Base-by-base conservation (phyloP, 2,888 invertebrate species). In the Dolomedes plantarius region DNA sequence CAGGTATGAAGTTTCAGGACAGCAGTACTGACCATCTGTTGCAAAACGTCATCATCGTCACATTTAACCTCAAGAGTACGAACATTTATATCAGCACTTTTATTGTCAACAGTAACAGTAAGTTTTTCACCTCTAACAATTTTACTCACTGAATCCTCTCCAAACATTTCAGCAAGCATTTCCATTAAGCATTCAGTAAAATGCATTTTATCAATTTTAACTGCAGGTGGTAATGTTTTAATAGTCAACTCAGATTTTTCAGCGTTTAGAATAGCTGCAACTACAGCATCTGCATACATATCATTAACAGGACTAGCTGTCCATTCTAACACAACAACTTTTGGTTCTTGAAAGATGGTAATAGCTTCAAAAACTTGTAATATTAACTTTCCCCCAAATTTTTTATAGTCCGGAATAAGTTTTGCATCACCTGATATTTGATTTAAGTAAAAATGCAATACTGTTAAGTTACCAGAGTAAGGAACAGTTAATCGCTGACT, bases 261-360 rank as follows among this genome's bases (percentile, higher is more conserved):
- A 0, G 97, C 96, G 91, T 96, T 95, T 89, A 99, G 93, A 50
- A 98, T 93, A 64, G 95, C 97, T 0, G 96, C 96, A 77, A 98
- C 93, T 32, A 98, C 95, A 32, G 98, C 96, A 93, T 99, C 99
- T 32, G 99, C 98, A 92, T 95, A 99, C 97, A 99, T 98, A 92
- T 99, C 99, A 90, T 97, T 95, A 67, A 98, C 95, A 0, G 99
- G 98, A 90, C 95, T 96, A 7, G 98, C 97, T 65, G 95, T 93
- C 99, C 99, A 99, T 94, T 98, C 98, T 83, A 99, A 93, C 0
- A 96, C 94, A 32, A 97, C 95, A 89, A 96, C 94, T 91, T 95
- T 95, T 46, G 94, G 94, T 89, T 97, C 97, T 19, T 97, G 93
- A 0, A 94, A 94, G 46, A 98, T 94, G 88, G 96, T 96, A 64